Conservation (phyloP, 2,113 vertebrate genomes). For the Dromiciops gliroides region DNA sequence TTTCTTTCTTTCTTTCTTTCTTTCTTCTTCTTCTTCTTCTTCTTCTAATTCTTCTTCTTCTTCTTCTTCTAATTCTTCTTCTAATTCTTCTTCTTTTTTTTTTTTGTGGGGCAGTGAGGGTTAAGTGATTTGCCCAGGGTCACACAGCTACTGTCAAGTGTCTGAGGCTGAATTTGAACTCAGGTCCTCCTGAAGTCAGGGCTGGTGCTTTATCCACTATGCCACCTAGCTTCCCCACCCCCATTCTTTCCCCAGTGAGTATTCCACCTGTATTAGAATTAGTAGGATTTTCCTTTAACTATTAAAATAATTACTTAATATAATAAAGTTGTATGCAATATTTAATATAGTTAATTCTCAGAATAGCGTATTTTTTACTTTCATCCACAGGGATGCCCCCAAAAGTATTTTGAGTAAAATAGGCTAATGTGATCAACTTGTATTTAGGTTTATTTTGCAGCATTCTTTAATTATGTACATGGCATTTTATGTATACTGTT, state of each 20-base stretch:
- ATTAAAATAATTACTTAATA: conserved; percentile 14
- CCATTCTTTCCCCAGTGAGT: background rate
- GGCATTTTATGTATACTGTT: background rate
- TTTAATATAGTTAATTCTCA: conserved; percentile 26
- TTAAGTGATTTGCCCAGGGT: too few species aligned
- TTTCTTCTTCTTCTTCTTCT: too few species aligned
- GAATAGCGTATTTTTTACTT: conserved; percentile 14
- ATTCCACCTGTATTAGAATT: conserved; percentile 15
- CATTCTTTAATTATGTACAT: conserved; percentile 33
- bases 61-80: too few species aligned
- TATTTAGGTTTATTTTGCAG: conserved; percentile 53
- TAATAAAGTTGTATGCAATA: conserved; percentile 31
- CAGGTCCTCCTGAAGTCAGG: too few species aligned
- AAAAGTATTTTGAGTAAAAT: conserved; percentile 54
- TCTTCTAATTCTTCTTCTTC: too few species aligned
- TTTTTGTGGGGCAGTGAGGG: too few species aligned
- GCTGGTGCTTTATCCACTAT: too few species aligned
- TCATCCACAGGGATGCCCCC: conserved; percentile 40
- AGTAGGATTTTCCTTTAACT: background rate
- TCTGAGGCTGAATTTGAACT: too few species aligned
- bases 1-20: too few species aligned
- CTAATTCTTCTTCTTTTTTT: too few species aligned
- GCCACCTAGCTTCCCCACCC: too few species aligned
- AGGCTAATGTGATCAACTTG: conserved; percentile 2
- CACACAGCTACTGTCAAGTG: too few species aligned